phyloP scores from a whole-genome alignment of 2,888 invertebrate species.

The Pristionchus arcanus region DNA sequence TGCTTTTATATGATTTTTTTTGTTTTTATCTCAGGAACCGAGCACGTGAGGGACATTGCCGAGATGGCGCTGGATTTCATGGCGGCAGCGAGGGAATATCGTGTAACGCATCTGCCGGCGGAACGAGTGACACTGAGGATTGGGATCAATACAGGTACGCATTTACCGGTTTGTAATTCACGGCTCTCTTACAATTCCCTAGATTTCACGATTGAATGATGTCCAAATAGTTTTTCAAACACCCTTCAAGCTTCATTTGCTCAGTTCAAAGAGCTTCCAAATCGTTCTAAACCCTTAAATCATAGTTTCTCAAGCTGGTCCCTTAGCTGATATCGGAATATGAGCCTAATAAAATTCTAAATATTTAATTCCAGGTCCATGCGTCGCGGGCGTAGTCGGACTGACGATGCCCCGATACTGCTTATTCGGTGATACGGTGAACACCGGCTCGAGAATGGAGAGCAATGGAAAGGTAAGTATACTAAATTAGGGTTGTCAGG shows the following conservation, averaged over 20 bases:
- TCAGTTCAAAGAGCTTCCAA: too few species aligned
- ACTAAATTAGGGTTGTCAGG: too few species aligned
- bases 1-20: not conserved
- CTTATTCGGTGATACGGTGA: constrained; percentile 76
- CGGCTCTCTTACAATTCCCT: not conserved
- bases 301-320: too few species aligned
- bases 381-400: constrained; percentile 64
- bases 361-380: too few species aligned
- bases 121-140: constrained; percentile 74
- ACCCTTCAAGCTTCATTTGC: too few species aligned
- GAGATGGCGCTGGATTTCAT: constrained; percentile 74
- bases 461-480: constrained; percentile 67
- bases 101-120: constrained; percentile 72
- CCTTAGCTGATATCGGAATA: too few species aligned
- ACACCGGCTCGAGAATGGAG: constrained; percentile 76
- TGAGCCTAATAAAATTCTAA: too few species aligned
- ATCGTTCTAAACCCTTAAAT: too few species aligned
- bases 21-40: not conserved
- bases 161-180: not conserved
- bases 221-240: too few species aligned
- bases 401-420: constrained; percentile 72
- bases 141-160: constrained; percentile 59
- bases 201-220: not conserved
- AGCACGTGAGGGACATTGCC: constrained; percentile 66
- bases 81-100: constrained; percentile 60